phyloP scores from a whole-genome alignment of 2,113 vertebrate species.

The Callipepla squamata region DNA sequence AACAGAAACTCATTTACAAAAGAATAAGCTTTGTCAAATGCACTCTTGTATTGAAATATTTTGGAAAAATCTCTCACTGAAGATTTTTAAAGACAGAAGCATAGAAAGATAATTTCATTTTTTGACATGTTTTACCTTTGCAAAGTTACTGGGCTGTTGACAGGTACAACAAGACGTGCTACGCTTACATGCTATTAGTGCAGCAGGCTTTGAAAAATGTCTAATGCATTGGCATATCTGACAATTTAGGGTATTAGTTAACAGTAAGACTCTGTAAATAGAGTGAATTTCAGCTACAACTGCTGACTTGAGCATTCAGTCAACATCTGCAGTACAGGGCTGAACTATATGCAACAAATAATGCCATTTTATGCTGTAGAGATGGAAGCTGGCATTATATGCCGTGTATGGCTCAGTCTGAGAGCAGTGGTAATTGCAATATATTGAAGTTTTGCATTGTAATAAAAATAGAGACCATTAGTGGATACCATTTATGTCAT shows the following conservation, averaged over 20 bases:
- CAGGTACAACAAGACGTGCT: slow-evolving; percentile 32
- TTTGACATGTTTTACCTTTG: slow-evolving; percentile 53
- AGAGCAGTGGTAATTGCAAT: slow-evolving; percentile 85
- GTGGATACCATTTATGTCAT: slow-evolving; percentile 91
- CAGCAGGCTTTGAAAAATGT: slow-evolving; percentile 39
- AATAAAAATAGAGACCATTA: slow-evolving; percentile 88
- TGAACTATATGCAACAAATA: slow-evolving; percentile 30
- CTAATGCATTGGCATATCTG: slow-evolving; percentile 54
- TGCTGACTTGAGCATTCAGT: slow-evolving; percentile 52
- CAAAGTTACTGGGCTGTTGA: slow-evolving; percentile 46
- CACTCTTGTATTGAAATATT: background rate
- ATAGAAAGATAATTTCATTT: slow-evolving; percentile 4
- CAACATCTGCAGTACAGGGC: background rate
- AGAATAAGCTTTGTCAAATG: background rate
- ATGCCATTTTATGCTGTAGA: background rate
- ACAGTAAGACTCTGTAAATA: slow-evolving; percentile 43
- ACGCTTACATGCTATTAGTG: slow-evolving; percentile 38
- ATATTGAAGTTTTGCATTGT: slow-evolving; percentile 86
- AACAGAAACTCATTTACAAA: background rate
- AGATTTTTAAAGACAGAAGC: background rate
- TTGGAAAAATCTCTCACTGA: background rate
- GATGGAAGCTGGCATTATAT: slow-evolving; percentile 9
- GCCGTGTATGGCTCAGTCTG: slow-evolving; percentile 56
- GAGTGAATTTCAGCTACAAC: background rate
- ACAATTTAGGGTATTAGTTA: slow-evolving; percentile 61